Evolutionary conservation across 1,140 invertebrate species (phyloP).

Genomic region (Eumaeus atala): DNA sequence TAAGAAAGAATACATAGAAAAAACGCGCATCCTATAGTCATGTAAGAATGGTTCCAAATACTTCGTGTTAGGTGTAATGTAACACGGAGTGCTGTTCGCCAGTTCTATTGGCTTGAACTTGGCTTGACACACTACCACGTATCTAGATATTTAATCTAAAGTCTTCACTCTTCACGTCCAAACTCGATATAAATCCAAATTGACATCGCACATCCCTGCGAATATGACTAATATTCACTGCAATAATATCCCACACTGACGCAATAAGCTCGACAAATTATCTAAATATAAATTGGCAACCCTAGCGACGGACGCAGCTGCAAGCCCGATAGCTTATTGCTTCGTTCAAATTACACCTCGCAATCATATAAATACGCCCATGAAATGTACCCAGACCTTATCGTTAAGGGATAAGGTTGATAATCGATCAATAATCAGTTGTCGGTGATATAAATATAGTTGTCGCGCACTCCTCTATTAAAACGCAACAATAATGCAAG

Average conservation of each 20-base stretch:
- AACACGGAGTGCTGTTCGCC: too few relatives aligned
- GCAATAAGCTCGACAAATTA: constrained; percentile 42
- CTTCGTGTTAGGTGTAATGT: too few relatives aligned
- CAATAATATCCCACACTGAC: constrained; percentile 35
- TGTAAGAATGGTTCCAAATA: too few relatives aligned
- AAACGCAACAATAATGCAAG: constrained; percentile 46
- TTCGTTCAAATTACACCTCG: constrained; percentile 49
- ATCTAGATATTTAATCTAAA: too few relatives aligned
- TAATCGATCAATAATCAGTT: constrained; percentile 22
- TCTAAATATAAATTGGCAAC: constrained; percentile 66
- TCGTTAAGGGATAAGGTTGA: constrained; percentile 24
- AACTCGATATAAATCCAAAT: too few relatives aligned
- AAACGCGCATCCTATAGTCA: too few relatives aligned
- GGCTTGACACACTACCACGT: too few relatives aligned
- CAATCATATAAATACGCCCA: constrained; percentile 31
- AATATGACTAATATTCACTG: neutral
- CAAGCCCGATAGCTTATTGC: constrained; percentile 62
- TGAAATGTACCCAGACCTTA: constrained; percentile 19
- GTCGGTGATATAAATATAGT: constrained; percentile 21
- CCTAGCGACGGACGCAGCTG: constrained; percentile 62
- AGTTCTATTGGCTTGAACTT: too few relatives aligned
- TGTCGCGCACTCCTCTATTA: constrained; percentile 35
- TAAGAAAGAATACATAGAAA: too few relatives aligned
- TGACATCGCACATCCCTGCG: too few relatives aligned
- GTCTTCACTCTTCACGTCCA: too few relatives aligned